Evolutionary conservation across 1,140 invertebrate species (phyloP).

Genomic region (Homarus americanus): DNA sequence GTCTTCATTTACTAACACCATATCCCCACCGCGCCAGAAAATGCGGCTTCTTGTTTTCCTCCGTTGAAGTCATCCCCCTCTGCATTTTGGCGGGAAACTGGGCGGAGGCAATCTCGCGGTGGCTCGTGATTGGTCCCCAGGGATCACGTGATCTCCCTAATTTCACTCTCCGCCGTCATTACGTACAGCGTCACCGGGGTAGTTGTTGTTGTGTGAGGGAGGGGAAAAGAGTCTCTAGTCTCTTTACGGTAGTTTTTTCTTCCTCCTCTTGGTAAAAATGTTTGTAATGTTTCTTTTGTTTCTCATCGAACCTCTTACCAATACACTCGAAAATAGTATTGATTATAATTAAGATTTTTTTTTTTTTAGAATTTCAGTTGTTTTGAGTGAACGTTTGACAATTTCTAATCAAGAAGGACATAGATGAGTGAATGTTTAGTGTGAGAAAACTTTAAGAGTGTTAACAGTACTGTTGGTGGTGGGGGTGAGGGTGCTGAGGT

Average conservation of each 20-base stretch:
- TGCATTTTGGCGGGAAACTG: slow-evolving; percentile 42
- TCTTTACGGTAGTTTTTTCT: background rate
- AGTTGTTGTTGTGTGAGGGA: slow-evolving; percentile 23
- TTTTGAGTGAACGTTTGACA: no score
- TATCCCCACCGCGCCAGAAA: background rate
- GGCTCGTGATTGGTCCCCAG: slow-evolving; percentile 58
- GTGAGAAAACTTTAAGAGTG: no score
- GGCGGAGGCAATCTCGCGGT: slow-evolving; percentile 53
- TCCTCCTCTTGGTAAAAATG: background rate
- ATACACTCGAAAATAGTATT: no score
- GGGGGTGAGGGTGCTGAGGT: background rate
- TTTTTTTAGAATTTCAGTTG: no score
- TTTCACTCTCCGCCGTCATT: slow-evolving; percentile 70
- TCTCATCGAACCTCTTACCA: no score
- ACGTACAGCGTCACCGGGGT: slow-evolving; percentile 59
- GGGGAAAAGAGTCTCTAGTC: background rate
- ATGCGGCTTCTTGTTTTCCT: background rate
- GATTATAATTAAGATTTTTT: no score
- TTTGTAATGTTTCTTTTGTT: no score
- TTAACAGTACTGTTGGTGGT: no score
- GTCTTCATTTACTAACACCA: slow-evolving; percentile 43
- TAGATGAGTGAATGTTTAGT: no score
- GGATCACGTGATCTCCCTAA: slow-evolving; percentile 68
- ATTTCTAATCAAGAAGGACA: no score
- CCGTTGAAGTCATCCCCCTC: background rate